Conservation (phyloP, 2,888 invertebrate species). For the Drosophila testacea region DNA sequence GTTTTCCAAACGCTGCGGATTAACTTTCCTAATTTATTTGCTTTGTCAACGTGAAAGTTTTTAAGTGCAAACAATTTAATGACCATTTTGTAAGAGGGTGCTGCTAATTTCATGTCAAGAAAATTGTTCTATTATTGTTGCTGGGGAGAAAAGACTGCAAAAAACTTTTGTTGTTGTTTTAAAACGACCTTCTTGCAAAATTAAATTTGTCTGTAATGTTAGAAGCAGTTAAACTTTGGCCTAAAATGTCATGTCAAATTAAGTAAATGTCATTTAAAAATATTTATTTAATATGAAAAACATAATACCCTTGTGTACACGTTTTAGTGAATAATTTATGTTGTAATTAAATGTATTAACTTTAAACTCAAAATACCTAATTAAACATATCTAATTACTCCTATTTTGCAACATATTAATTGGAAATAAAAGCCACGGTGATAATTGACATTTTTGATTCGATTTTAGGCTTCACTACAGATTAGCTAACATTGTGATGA, state of each 20-base stretch:
- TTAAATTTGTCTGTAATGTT: not conserved
- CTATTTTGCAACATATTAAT: not conserved
- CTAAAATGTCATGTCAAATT: not conserved
- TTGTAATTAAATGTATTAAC: not conserved
- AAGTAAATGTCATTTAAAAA: not conserved
- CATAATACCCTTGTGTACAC: not conserved
- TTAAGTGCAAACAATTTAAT: slow-evolving; percentile 36
- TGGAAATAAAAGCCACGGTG: not conserved
- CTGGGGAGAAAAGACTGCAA: not conserved
- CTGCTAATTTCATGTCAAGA: slow-evolving; percentile 22
- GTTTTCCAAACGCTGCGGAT: slow-evolving; percentile 1
- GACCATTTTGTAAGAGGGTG: slow-evolving; percentile 16
- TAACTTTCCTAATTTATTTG: slow-evolving; percentile 35
- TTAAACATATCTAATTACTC: slow-evolving; percentile 5
- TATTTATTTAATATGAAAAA: slow-evolving; percentile 2
- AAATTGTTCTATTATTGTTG: slow-evolving; percentile 8
- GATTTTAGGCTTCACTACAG: not conserved
- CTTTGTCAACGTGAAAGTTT: slow-evolving; percentile 35
- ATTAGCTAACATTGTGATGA: not conserved
- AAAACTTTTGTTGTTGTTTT: slow-evolving; percentile 9
- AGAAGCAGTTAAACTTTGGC: not conserved
- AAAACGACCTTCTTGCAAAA: not conserved
- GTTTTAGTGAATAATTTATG: not conserved
- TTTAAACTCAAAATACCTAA: slow-evolving; percentile 1
- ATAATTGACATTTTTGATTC: slow-evolving; percentile 15